Conservation (phyloP, 2,888 invertebrate species). For the Myathropa florea region DNA sequence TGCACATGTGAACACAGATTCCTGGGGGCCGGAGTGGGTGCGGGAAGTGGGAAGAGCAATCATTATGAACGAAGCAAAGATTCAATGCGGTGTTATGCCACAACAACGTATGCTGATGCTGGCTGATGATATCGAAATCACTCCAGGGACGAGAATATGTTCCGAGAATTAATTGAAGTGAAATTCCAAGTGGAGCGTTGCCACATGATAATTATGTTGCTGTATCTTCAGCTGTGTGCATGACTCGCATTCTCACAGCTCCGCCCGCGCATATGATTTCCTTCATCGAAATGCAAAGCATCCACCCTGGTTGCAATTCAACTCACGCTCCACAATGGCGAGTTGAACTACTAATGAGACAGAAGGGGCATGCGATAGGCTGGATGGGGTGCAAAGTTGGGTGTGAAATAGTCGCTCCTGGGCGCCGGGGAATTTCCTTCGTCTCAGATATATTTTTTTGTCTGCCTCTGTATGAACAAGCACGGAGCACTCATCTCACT, state of each 20-base stretch:
- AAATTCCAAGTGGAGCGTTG: conserved; percentile 36
- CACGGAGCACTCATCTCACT: not conserved
- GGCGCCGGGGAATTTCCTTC: not conserved
- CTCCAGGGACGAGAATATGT: conserved; percentile 44
- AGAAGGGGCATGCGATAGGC: too few relatives aligned
- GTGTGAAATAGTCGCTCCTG: not conserved
- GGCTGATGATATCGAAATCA: conserved; percentile 50
- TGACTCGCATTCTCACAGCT: not conserved
- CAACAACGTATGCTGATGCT: conserved; percentile 1
- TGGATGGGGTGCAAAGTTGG: not conserved
- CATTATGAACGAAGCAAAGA: conserved; percentile 17
- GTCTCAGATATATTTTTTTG: not conserved
- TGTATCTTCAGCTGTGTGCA: conserved; percentile 13
- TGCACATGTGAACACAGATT: not conserved
- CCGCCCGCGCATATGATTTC: not conserved
- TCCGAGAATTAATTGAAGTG: conserved; percentile 48
- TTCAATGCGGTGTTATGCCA: conserved; percentile 13
- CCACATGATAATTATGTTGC: conserved; percentile 58
- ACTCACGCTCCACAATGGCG: not conserved
- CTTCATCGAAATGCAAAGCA: not conserved
- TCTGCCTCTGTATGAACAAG: not conserved
- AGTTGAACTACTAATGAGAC: not conserved
- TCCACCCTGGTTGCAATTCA: not conserved
- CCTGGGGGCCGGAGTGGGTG: not conserved
- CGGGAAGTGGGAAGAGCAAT: not conserved